Base-by-base conservation (phyloP, 2,113 vertebrate genomes). In the Callithrix jacchus region DNA sequence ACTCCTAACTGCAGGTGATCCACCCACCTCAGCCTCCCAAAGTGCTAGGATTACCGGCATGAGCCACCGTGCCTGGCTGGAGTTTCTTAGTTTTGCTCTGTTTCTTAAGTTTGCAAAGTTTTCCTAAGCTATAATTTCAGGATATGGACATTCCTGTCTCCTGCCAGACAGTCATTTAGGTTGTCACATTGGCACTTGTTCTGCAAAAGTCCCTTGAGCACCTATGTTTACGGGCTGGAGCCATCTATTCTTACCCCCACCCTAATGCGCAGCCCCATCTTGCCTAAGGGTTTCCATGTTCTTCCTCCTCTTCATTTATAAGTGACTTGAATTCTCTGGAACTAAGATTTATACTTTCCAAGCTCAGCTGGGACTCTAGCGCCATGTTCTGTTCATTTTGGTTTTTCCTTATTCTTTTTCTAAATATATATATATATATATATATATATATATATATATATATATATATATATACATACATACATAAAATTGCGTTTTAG, bases 321-420 rank as follows among this genome's bases (percentile, higher is more conserved):
- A 56, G 64, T 84, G 80, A 42, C 47, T 52, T 68, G n/a, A 87
- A 68, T 73, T 91, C 84, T 94, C 93, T 23, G 27, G 40, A 40
- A 77, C 66, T 23, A 42, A 89, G 90, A 70, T 42, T 84, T 56
- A 2, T 70, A 17, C 68, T 83, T 87, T n/a, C 52, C 30, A 89
- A 52, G 45, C 35, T 97, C 92, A 11, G 5, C 40, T 30, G 30
- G 25, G 54, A 58, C 40, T 74, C 37, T 45, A 52, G 74, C 23
- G 77, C 61, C 77, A 5, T 87, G 18, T 61, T 66, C 30, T 40
- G 71, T 73, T 80, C 10, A 21, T 25, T 77, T 58, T 86, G 37
- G 17, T 35, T 89, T 93, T 89, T 13, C 49, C 10, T 68, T 58
- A 23, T 18, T 80, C 42, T 87, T 70, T 47, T 47, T 10, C 9